These are phyloP conservation scores for Caenorhabditis becei DNA, from an alignment of 2,888 invertebrate genomes.

Conservation along the genomic window DNA sequence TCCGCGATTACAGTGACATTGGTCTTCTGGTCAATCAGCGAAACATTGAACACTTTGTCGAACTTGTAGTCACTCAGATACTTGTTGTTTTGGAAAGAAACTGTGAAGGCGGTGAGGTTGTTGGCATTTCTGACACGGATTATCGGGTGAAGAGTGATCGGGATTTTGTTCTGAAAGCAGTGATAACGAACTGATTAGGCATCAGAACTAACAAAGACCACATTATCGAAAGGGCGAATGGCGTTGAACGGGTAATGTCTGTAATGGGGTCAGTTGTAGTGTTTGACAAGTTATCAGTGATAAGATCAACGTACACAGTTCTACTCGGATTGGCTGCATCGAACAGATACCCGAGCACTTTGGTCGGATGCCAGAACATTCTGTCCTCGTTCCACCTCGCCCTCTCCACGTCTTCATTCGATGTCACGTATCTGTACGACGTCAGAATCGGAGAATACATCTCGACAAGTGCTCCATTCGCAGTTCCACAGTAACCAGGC, in stretches of 20 bases:
- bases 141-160: constrained; percentile 46
- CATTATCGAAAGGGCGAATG: constrained; percentile 41
- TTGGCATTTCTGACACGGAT: constrained; percentile 22
- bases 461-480: constrained; percentile 53
- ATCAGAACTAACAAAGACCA: constrained; percentile 46
- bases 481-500: constrained; percentile 62
- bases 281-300: background rate
- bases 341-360: constrained; percentile 48
- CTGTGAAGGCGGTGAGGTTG: constrained; percentile 30
- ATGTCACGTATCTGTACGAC: constrained; percentile 29
- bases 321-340: constrained; percentile 17
- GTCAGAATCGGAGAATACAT: constrained; percentile 45
- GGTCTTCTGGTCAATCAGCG: constrained; percentile 43
- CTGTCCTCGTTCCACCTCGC: constrained; percentile 48
- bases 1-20: constrained; percentile 42
- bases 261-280: background rate
- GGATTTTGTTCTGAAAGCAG: constrained; percentile 43
- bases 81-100: constrained; percentile 24
- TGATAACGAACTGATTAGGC: too few relatives aligned
- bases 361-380: constrained; percentile 52
- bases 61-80: constrained; percentile 34
- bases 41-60: constrained; percentile 49
- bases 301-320: constrained; percentile 21
- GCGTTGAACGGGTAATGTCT: constrained; percentile 48
- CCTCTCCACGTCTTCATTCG: constrained; percentile 43